Base-by-base conservation (phyloP, 53 echinoderm and acorn worm genomes). In the Temnopleurus reevesii region DNA sequence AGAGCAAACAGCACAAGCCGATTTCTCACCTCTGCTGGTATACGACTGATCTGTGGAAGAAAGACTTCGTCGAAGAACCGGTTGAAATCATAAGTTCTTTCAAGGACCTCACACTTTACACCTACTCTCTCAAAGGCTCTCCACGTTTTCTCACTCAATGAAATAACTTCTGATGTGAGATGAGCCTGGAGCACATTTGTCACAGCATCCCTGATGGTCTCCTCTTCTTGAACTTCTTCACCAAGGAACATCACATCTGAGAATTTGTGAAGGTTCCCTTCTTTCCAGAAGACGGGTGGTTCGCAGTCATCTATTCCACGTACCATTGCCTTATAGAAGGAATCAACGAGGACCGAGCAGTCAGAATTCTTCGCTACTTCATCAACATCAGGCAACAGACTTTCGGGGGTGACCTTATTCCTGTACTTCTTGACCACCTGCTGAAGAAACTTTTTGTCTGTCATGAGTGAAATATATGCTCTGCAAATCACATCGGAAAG, bases 331-430 rank as follows among this genome's bases (percentile, higher is more conserved):
- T 90, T 76, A 60, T 84, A 92, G 33, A 92, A 90, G 12, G 83
- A 77, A 33, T 76, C 59, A 38, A 90, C 71, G 8, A 92, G 9
- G 7, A 57, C 30, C 5, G 90, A 89, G 46, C 59, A 90, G 44
- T 90, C 85, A 4, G 76, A 56, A 53, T 76, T 85, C 24, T 46
- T 49, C 4, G 90, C 36, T 19, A 84, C 76, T 6, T 90, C 30
- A 17, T 85, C 24, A 12, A 77, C 28, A 76, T 90, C 84, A 51
- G 92, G 92, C 92, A 90, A 92, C 3, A 92, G 51, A 24, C 2
- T 0, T 6, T 87, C 88, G 28, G 23, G 33, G 4, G 65, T 18
- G 7, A 66, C 33, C 12, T 46, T 19, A 21, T 36, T 8, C 0
- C 71, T 71, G 45, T 58, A 77, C 27, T 2, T 57, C 3, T 77